A percentile compares a stretch with the other conserved stretches of the same genome.
Conservation (phyloP, 1,140 invertebrate genomes). For the Calephelis nemesis region DNA sequence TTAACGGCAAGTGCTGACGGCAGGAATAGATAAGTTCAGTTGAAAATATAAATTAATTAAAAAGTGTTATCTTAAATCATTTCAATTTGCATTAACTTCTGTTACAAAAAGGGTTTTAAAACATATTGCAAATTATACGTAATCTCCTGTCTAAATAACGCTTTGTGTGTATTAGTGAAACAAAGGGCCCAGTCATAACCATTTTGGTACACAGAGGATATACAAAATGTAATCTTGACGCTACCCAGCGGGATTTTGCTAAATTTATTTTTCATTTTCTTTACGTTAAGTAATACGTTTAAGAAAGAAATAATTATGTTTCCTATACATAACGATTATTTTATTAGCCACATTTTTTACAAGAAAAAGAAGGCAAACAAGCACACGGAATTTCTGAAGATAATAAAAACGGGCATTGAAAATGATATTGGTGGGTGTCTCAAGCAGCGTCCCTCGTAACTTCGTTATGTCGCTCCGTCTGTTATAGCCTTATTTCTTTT, state of each 20-base stretch:
- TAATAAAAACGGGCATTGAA: not conserved
- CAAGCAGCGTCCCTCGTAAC: slow-evolving; percentile 4
- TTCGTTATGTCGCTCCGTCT: slow-evolving; percentile 21
- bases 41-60: too few relatives aligned
- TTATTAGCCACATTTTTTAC: too few relatives aligned
- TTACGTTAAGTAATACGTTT: too few relatives aligned
- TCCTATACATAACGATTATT: too few relatives aligned
- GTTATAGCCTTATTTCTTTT: slow-evolving; percentile 11
- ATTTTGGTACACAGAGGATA: not conserved
- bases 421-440: not conserved
- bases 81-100: too few relatives aligned
- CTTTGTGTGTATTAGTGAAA: slow-evolving; percentile 5
- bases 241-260: not conserved
- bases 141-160: slow-evolving; percentile 1
- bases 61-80: too few relatives aligned
- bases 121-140: slow-evolving; percentile 3
- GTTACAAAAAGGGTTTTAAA: not conserved
- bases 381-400: too few relatives aligned
- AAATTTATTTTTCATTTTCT: not conserved
- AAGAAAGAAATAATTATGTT: too few relatives aligned
- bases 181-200: slow-evolving; percentile 1
- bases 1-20: too few relatives aligned
- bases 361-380: too few relatives aligned
- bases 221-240: not conserved
- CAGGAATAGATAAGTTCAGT: too few relatives aligned